These are phyloP conservation scores for Cephus cinctus DNA, from an alignment of 1,140 invertebrate genomes.

Conservation along the genomic window DNA sequence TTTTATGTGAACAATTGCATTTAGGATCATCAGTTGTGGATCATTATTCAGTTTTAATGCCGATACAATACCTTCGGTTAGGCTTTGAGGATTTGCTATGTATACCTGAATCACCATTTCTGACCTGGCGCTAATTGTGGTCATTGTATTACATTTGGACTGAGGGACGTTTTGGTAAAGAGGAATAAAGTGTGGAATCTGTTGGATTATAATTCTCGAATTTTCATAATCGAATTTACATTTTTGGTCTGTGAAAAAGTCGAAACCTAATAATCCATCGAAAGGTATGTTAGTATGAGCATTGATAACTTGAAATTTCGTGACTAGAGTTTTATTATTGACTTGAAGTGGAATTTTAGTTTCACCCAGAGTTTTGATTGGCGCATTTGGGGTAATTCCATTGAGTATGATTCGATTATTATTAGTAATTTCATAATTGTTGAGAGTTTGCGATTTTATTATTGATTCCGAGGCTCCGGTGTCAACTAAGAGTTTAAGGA, in stretches of 20 bases:
- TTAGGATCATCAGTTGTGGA: neutral
- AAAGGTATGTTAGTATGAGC: neutral
- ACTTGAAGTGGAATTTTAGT: neutral
- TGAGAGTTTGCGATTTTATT: constrained; percentile 9
- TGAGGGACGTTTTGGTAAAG: constrained; percentile 7
- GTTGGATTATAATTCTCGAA: neutral
- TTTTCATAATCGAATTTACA: neutral
- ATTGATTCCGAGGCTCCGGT: constrained; percentile 14
- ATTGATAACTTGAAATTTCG: constrained; percentile 10
- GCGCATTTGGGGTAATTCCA: constrained; percentile 9
- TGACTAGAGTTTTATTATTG: constrained; percentile 9
- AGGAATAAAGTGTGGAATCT: neutral
- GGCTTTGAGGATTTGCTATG: neutral
- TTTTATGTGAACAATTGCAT: constrained; percentile 1
- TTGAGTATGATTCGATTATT: constrained; percentile 6
- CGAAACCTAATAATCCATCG: neutral
- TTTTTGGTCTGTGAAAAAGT: constrained; percentile 1
- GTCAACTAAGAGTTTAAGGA: constrained; percentile 15
- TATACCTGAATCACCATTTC: constrained; percentile 1
- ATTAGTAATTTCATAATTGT: constrained; percentile 7
- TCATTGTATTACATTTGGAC: neutral
- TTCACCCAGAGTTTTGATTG: constrained; percentile 12
- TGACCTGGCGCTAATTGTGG: neutral
- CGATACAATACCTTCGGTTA: too few relatives aligned
- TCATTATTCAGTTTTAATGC: too few relatives aligned